Evolutionary conservation across 2,113 vertebrate species (phyloP).

Genomic region (Petrocephalus microphthalmus): DNA sequence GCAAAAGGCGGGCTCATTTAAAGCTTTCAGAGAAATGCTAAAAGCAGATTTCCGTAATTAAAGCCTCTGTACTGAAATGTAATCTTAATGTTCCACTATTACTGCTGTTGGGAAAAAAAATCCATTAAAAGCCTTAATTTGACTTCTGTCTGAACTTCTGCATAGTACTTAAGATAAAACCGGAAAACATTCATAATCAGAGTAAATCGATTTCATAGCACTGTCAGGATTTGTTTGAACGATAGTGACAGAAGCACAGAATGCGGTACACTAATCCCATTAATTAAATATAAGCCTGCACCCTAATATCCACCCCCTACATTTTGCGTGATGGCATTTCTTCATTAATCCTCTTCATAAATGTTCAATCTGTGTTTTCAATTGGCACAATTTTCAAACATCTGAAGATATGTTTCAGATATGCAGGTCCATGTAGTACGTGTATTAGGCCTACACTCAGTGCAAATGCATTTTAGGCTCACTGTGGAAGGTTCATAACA

Average conservation of each 20-base stretch:
- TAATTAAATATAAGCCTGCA: not conserved
- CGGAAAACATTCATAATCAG: conserved; percentile 1
- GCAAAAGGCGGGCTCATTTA: conserved; percentile 48
- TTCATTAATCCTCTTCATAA: conserved; percentile 9
- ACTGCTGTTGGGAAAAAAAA: conserved; percentile 30
- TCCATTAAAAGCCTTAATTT: conserved; percentile 11
- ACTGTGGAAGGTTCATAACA: not conserved
- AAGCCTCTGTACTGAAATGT: conserved; percentile 48
- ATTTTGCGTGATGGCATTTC: not conserved
- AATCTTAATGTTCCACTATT: conserved; percentile 46
- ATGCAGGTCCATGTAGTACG: not conserved
- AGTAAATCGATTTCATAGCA: conserved; percentile 8
- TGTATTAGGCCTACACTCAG: not conserved
- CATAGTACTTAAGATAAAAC: not conserved
- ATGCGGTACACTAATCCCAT: not conserved
- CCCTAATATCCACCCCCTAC: not conserved
- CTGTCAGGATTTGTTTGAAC: not conserved
- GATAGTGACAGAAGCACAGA: not conserved
- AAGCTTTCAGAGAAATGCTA: conserved; percentile 44
- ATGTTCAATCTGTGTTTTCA: not conserved
- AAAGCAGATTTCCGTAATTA: conserved; percentile 51
- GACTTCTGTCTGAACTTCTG: conserved; percentile 18
- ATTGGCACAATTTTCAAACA: not conserved
- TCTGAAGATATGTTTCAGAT: not conserved
- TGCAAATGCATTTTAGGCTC: not conserved